Percentiles rank a stretch among this genome's conserved stretches.
Conservation (phyloP, 1,140 invertebrate species). For the Pollicipes pollicipes region DNA sequence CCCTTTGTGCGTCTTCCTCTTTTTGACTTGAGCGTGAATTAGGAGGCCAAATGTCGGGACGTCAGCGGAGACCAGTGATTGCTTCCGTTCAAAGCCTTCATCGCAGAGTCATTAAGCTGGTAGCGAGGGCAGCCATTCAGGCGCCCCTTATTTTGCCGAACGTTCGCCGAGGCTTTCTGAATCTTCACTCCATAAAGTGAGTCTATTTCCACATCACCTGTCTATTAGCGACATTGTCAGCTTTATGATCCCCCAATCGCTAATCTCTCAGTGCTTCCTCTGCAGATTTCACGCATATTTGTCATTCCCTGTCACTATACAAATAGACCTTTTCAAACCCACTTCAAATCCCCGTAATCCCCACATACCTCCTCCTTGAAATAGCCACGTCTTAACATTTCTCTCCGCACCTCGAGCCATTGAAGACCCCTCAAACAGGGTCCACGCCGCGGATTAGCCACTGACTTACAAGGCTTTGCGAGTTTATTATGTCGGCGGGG, state of each 20-base stretch:
- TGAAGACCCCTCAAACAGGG: not conserved
- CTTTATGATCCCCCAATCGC: not conserved
- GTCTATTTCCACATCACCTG: not conserved
- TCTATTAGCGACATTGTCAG: not conserved
- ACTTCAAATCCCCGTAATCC: not conserved
- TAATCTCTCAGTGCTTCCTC: not conserved
- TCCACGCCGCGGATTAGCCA: not conserved
- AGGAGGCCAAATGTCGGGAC: not conserved
- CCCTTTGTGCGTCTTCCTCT: not conserved
- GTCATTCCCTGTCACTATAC: conserved; percentile 1
- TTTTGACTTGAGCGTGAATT: not conserved
- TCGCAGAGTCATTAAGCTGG: not conserved
- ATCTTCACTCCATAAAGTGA: not conserved
- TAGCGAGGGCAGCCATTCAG: not conserved
- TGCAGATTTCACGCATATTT: not conserved
- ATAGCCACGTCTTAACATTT: not conserved
- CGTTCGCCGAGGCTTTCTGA: too few relatives aligned
- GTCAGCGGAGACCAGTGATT: not conserved
- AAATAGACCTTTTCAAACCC: not conserved
- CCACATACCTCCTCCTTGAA: not conserved
- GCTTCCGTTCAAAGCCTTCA: not conserved
- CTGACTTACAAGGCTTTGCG: not conserved
- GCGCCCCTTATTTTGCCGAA: not conserved
- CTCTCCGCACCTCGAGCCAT: not conserved
- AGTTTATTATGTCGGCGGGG: not conserved